A percentile compares a stretch with the other conserved stretches of the same genome.
Conservation (phyloP, 2,797 vertebrate species). For the Novumbra hubbsi region DNA sequence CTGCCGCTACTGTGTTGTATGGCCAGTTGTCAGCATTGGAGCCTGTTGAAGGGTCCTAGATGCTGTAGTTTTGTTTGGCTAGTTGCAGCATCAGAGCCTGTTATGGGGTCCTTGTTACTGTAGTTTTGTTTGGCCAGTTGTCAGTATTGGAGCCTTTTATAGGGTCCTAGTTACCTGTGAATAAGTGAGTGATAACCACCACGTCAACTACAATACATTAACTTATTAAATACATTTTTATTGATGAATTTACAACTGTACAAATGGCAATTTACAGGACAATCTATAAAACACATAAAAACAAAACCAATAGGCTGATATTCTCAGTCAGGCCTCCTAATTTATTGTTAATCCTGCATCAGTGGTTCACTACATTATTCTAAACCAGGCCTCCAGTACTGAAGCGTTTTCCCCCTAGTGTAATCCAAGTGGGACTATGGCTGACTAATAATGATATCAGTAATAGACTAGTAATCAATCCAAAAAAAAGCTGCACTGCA, state of each 20-base stretch:
- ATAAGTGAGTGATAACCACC: too few relatives aligned
- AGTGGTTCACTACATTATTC: conserved; percentile 7
- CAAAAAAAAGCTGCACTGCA: not conserved
- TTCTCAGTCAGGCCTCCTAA: not conserved
- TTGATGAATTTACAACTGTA: conserved; percentile 74
- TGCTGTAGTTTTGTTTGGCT: too few relatives aligned
- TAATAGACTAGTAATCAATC: not conserved
- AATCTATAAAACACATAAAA: conserved; percentile 56
- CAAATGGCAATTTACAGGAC: conserved; percentile 68
- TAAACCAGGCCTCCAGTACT: not conserved
- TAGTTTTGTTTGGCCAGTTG: not conserved
- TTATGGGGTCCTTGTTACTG: not conserved
- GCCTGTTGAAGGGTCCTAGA: too few relatives aligned
- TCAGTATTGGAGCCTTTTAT: not conserved
- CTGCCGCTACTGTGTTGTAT: conserved; percentile 19
- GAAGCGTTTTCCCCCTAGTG: not conserved
- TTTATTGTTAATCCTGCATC: conserved; percentile 2
- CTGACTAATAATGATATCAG: not conserved
- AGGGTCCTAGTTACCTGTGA: too few relatives aligned
- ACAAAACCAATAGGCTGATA: not conserved
- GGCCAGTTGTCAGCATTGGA: too few relatives aligned
- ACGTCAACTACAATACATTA: not conserved
- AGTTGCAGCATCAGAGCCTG: too few relatives aligned
- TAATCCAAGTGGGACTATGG: not conserved
- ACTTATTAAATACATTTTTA: conserved; percentile 51